Conservation (phyloP, 2,113 vertebrate species). For the Ammospiza caudacuta region DNA sequence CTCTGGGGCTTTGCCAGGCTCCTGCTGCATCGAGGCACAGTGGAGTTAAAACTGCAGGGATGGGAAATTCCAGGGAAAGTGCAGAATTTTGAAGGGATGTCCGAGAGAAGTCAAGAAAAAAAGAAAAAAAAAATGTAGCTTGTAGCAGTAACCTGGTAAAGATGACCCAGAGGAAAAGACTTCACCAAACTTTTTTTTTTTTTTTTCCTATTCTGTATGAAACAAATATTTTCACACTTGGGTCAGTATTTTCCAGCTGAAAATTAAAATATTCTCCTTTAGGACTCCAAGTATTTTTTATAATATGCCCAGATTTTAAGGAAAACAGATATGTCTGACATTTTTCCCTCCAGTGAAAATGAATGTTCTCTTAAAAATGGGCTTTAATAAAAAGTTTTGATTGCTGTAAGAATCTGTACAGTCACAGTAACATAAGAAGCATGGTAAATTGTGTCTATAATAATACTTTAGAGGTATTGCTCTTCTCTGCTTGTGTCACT, state of each 20-base stretch:
- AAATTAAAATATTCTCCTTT: background rate
- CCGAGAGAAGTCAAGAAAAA: background rate
- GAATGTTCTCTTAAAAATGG: background rate
- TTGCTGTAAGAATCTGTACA: background rate
- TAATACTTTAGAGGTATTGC: background rate
- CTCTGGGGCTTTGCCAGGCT: background rate
- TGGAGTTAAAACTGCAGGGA: background rate
- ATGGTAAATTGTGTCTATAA: background rate
- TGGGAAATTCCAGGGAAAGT: background rate
- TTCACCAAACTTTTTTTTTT: background rate
- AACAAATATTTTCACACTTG: background rate
- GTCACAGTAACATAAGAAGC: background rate
- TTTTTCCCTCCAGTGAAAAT: background rate
- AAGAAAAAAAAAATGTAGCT: background rate
- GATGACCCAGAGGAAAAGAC: background rate
- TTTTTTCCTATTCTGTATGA: background rate
- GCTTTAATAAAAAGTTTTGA: background rate
- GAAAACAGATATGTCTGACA: background rate
- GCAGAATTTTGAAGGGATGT: background rate
- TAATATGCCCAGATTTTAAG: background rate
- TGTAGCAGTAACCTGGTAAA: background rate
- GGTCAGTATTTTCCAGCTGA: background rate
- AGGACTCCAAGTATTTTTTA: background rate
- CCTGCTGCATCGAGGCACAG: rapidly evolving
- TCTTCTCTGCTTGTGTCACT: background rate